phyloP scores from a whole-genome alignment of 2,888 invertebrate species.

The Acleris literana region DNA sequence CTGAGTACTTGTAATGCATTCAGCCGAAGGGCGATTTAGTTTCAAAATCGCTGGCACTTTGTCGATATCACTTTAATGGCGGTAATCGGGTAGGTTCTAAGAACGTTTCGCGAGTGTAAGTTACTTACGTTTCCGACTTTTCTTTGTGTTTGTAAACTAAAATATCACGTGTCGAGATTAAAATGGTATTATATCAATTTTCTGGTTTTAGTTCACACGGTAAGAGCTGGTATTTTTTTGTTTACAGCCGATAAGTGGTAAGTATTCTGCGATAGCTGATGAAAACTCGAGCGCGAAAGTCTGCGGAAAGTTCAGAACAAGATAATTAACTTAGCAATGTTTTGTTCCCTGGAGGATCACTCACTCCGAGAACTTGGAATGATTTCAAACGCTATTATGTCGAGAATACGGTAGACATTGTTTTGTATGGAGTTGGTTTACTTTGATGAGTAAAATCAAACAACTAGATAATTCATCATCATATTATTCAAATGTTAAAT shows the following conservation, averaged over 20 bases:
- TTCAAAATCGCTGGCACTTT: constrained; percentile 19
- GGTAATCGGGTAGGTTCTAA: constrained; percentile 15
- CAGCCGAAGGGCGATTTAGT: constrained; percentile 16
- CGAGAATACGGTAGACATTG: neutral
- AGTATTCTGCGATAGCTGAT: neutral
- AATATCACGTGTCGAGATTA: no score
- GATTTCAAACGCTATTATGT: neutral
- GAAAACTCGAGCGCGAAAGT: neutral
- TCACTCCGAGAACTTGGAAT: neutral
- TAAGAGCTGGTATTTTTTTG: no score
- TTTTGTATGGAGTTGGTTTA: neutral
- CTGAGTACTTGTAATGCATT: constrained; percentile 22
- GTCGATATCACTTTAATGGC: constrained; percentile 19
- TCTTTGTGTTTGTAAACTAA: no score
- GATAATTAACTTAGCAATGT: constrained; percentile 16
- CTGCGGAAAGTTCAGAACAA: constrained; percentile 6
- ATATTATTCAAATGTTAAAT: constrained; percentile 6
- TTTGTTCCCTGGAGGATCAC: constrained; percentile 4
- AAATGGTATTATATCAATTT: no score
- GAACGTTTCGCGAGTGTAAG: no score
- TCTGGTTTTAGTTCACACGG: no score
- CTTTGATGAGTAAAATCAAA: constrained; percentile 6
- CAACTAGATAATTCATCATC: constrained; percentile 7
- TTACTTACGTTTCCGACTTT: no score
- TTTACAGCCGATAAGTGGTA: no score